phyloP scores from a whole-genome alignment of 2,797 vertebrate species.

The Phoebastria nigripes region DNA sequence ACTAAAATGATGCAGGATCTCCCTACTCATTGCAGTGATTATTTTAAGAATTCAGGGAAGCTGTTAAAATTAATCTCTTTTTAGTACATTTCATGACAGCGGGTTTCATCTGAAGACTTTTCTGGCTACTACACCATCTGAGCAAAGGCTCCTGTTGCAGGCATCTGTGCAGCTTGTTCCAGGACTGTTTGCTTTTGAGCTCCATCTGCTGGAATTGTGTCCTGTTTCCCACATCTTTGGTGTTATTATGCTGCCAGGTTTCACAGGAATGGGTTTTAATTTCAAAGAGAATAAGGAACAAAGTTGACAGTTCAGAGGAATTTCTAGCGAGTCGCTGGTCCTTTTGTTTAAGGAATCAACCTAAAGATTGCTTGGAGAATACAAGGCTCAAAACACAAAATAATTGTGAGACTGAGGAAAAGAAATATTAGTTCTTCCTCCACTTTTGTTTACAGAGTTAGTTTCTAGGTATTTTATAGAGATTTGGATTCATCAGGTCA shows the following conservation, averaged over 20 bases:
- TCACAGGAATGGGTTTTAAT: not conserved
- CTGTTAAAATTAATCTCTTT: not conserved
- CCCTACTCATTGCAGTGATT: not conserved
- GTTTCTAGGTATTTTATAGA: not conserved
- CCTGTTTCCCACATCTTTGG: not conserved
- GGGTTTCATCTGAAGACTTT: not conserved
- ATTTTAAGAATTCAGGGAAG: not conserved
- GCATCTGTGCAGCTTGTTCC: not conserved
- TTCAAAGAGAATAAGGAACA: not conserved
- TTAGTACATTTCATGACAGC: not conserved
- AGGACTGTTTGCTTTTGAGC: conserved; percentile 45
- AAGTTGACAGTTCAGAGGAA: not conserved
- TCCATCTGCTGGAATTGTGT: conserved; percentile 62
- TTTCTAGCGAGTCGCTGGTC: not conserved
- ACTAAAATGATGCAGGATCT: not conserved
- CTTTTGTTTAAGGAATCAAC: not conserved
- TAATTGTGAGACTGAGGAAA: not conserved
- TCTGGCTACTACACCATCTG: not conserved
- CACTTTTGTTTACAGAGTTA: not conserved
- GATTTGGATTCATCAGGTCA: not conserved
- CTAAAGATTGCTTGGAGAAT: not conserved
- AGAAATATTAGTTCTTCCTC: not conserved
- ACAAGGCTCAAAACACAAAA: not conserved
- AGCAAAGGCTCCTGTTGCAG: not conserved
- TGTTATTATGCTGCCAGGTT: not conserved